Percentiles rank a stretch among this genome's conserved stretches.
Evolutionary conservation across 2,888 invertebrate species (phyloP).

Genomic region (Protophormia terraenovae): DNA sequence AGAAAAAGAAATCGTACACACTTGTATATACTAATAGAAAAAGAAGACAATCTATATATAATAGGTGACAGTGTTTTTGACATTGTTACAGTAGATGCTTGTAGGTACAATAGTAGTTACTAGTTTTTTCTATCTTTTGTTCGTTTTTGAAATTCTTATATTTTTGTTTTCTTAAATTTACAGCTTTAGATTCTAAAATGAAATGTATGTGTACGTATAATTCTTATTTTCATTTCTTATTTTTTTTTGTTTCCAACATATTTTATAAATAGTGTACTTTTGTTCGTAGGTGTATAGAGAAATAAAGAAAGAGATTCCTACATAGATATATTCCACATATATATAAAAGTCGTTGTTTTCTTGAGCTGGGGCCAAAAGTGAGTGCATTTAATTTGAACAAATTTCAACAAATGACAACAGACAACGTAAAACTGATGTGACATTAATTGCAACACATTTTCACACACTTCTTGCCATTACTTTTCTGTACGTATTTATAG

Average conservation of each 20-base stretch:
- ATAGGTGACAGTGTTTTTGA: constrained; percentile 49
- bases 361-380: constrained; percentile 29
- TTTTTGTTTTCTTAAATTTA: constrained; percentile 9
- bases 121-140: neutral
- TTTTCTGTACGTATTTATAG: constrained; percentile 3
- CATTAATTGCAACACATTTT: constrained; percentile 69
- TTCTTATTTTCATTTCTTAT: neutral
- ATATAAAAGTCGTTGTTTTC: constrained; percentile 15
- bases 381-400: constrained; percentile 68
- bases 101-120: neutral
- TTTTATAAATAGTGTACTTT: constrained; percentile 1
- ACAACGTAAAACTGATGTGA: constrained; percentile 68
- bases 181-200: constrained; percentile 3
- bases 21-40: neutral
- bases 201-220: neutral
- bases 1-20: constrained; percentile 5
- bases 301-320: neutral
- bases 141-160: neutral
- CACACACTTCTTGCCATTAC: constrained; percentile 48
- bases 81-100: constrained; percentile 41
- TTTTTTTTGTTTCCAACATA: neutral
- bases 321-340: neutral
- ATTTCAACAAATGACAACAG: constrained; percentile 68
- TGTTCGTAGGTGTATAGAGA: neutral
- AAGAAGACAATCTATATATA: constrained; percentile 5